Conservation (phyloP, 1,140 invertebrate species). For the Pollicipes pollicipes region DNA sequence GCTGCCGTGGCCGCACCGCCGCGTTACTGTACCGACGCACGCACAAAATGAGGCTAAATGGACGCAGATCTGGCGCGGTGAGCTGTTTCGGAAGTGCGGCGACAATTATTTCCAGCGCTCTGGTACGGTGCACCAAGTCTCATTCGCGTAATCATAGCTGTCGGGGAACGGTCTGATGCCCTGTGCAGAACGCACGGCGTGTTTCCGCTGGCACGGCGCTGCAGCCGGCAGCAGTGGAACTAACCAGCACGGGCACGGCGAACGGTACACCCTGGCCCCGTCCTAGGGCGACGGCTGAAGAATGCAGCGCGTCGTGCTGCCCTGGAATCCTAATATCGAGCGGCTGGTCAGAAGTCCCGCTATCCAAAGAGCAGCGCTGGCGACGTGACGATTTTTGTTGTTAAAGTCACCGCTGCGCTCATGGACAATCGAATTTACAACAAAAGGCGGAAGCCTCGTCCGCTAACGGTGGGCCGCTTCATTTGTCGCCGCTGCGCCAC, state of each 20-base stretch:
- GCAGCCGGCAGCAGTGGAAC: too few species aligned
- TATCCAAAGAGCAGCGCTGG: neutral
- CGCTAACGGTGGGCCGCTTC: neutral
- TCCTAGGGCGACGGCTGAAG: too few species aligned
- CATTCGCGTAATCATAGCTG: too few species aligned
- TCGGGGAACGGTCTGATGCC: too few species aligned
- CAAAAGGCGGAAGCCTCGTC: neutral
- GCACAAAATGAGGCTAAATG: neutral
- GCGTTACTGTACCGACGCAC: neutral
- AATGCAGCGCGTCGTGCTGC: too few species aligned
- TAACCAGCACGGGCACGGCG: too few species aligned
- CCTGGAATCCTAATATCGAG: too few species aligned
- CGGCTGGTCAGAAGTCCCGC: neutral
- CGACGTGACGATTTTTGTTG: neutral
- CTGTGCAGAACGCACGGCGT: too few species aligned
- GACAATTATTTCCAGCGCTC: neutral
- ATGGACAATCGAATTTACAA: neutral
- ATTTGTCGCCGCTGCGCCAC: neutral
- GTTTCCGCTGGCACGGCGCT: too few species aligned
- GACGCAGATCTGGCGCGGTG: neutral
- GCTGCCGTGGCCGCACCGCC: neutral
- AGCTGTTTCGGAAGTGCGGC: neutral
- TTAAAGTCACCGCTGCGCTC: neutral
- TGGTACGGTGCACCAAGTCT: neutral
- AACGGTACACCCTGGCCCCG: too few species aligned